phyloP scores from a whole-genome alignment of 2,888 invertebrate species.

The Teinopalpus imperialis region DNA sequence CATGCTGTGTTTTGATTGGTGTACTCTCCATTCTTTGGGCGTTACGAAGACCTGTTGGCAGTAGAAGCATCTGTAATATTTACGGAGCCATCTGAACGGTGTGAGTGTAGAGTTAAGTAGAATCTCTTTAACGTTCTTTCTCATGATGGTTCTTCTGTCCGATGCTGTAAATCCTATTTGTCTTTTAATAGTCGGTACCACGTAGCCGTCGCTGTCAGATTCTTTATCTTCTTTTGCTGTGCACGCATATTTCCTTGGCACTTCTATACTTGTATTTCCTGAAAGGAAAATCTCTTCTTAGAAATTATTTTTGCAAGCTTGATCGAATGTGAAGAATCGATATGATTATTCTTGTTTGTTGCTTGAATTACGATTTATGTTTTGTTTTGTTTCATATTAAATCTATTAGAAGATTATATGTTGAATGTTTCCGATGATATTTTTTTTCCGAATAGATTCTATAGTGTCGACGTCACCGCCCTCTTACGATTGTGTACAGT shows the following conservation, averaged over 20 bases:
- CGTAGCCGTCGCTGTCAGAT: slow-evolving; percentile 24
- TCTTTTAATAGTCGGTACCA: slow-evolving; percentile 16
- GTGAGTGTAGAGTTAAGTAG: slow-evolving; percentile 42
- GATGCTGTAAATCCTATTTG: slow-evolving; percentile 23
- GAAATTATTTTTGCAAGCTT: slow-evolving; percentile 10
- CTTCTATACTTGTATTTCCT: slow-evolving; percentile 26
- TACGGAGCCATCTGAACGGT: slow-evolving; percentile 47
- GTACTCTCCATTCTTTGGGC: slow-evolving; percentile 39
- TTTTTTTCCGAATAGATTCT: too few relatives aligned
- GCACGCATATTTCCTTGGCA: too few relatives aligned
- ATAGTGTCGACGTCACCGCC: too few relatives aligned
- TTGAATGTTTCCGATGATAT: too few relatives aligned
- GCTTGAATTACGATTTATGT: too few relatives aligned
- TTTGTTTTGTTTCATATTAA: too few relatives aligned
- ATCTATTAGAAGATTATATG: too few relatives aligned
- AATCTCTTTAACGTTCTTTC: slow-evolving; percentile 41
- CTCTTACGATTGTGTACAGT: too few relatives aligned
- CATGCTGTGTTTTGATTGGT: slow-evolving; percentile 36
- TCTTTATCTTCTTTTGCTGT: slow-evolving; percentile 5
- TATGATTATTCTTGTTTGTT: too few relatives aligned
- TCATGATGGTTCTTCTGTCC: slow-evolving; percentile 35
- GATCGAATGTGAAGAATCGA: too few relatives aligned
- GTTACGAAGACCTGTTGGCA: slow-evolving; percentile 43
- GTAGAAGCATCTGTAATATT: slow-evolving; percentile 46
- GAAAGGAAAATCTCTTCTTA: slow-evolving; percentile 37